Evolutionary conservation across 2,113 vertebrate species (phyloP).

Genomic region (Mus musculus): GRCm39 chr14:94256001-94256500

Average conservation of each 20-base stretch:
- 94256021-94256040: not conserved
- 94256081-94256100: not conserved
- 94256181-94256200: not conserved
- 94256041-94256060: not conserved
- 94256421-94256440: not conserved
- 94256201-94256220: not conserved
- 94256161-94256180: not conserved
- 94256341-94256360: rapidly evolving
- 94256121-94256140: not conserved
- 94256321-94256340: not conserved
- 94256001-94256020: not conserved
- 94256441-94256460: not conserved
- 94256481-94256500: not conserved
- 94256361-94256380: not conserved
- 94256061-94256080: not conserved
- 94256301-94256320: not conserved
- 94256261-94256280: not conserved
- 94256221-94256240: not conserved
- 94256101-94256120: not conserved
- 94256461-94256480: not conserved
- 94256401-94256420: no score
- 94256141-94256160: not conserved
- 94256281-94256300: not conserved
- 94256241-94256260: not conserved
- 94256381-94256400: not conserved